A percentile compares a stretch with the other conserved stretches of the same genome.
Conservation (phyloP, 53 echinoderm and acorn worm species). For the Hippasteria phrygiana region DNA sequence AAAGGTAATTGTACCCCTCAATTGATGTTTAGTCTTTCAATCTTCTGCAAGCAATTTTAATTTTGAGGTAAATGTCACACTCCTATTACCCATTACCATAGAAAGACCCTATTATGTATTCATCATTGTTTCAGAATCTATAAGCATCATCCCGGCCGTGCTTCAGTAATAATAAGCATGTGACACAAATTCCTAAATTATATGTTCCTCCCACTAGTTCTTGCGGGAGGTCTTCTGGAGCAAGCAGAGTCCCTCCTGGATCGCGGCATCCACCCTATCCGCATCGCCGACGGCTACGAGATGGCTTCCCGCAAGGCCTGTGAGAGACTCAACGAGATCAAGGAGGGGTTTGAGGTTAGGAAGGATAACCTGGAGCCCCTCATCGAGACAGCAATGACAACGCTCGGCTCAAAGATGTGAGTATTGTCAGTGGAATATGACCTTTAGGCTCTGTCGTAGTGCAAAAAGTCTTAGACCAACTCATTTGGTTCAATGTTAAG, state of each 20-base stretch:
- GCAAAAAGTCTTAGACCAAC: too few species aligned
- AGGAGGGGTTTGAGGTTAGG: conserved; percentile 85
- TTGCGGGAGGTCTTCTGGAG: conserved; percentile 94
- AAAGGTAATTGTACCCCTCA: too few species aligned
- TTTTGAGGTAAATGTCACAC: too few species aligned
- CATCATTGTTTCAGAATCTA: too few species aligned
- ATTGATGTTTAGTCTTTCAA: too few species aligned
- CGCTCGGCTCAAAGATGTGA: conserved; percentile 98
- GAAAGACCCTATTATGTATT: too few species aligned
- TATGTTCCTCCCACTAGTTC: conserved; percentile 55
- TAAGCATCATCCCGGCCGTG: too few species aligned
- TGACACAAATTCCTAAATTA: not conserved
- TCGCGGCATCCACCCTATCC: conserved; percentile 94
- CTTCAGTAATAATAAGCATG: not conserved
- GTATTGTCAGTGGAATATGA: not conserved
- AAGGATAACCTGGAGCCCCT: conserved; percentile 90
- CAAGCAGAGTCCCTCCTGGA: conserved; percentile 96
- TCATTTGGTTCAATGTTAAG: too few species aligned
- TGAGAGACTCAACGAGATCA: conserved; percentile 85
- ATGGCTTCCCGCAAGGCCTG: conserved; percentile 92
- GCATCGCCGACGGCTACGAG: conserved; percentile 97
- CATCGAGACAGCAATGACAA: conserved; percentile 96
- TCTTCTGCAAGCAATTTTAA: too few species aligned
- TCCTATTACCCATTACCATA: not conserved
- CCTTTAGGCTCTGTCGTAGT: not conserved